Base-by-base conservation (phyloP, 2,888 invertebrate species). In the Cyclophora punctaria region DNA sequence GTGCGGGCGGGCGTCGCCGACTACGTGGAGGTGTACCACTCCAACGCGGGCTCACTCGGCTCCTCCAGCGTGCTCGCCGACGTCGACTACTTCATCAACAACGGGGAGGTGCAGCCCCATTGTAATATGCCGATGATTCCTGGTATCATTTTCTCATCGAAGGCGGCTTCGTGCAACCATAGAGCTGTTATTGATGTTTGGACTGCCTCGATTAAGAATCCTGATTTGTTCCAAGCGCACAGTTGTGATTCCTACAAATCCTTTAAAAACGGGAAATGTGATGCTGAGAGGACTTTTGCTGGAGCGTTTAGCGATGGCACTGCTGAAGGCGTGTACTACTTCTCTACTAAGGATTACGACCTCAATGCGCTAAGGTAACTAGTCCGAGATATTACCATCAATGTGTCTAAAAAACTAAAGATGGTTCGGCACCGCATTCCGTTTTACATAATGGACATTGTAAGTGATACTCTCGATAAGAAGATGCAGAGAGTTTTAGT, bases 71-170 rank as follows among this genome's bases (percentile, higher is more conserved):
- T 78, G 3, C 60, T 84, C 5, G 89, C 87, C 3, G 81, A 83
- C 48, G 71, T 77, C 3, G 89, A 90, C 65, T 86, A 89, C 60
- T 86, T 78, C 57, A 75, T 85, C 2, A 89, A 90, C 60, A 88
- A 85, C 60, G 89, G 89, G 0, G 59, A 58, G n/a, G 62, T 74
- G 0, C 91, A 91, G 63, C 90, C 90, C 1, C 81, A 89, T 5
- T 90, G 90, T 56, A 71, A 63, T 0, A 75, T 76, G 1, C 75
- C 78, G 0, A 57, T 72, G 3, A 53, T 80, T 7, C 78, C 79
- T 37, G 75, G 75, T 3, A 59, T 78, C 5, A 70, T 72, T 3
- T 75, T 74, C 47, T 75, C 76, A 1, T 55, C 75, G 0, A 75
- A 74, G 61, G 75, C 78, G 7, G 80, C 80, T 0, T 74, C 69